These are phyloP conservation scores for Umimayanthus kanabou DNA, from an alignment of 92 coral and sea anemone genomes.

Conservation along the genomic window DNA sequence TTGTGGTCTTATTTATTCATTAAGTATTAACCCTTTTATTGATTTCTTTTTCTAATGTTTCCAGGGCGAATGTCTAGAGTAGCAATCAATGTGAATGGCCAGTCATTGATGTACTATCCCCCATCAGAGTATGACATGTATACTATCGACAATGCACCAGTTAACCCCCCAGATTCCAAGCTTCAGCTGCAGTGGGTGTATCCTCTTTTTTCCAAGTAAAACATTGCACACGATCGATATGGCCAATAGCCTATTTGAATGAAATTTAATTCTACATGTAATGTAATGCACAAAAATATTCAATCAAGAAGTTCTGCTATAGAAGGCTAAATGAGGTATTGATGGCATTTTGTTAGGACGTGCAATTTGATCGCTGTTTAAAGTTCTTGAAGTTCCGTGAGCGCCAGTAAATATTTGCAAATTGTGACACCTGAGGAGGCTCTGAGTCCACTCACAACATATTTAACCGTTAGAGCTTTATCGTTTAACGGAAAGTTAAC, in stretches of 20 bases:
- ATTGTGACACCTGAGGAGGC: no score
- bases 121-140: slow-evolving; percentile 69
- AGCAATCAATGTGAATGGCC: slow-evolving; percentile 74
- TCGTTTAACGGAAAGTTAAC: no score
- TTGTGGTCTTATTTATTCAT: no score
- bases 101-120: slow-evolving; percentile 68
- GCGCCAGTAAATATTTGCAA: no score
- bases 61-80: slow-evolving; percentile 61
- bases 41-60: not conserved
- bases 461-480: no score
- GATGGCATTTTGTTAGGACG: no score
- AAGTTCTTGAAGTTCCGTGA: no score
- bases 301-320: not conserved
- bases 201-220: slow-evolving; percentile 45
- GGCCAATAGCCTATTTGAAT: no score
- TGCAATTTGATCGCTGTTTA: no score
- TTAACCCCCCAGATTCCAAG: slow-evolving; percentile 65
- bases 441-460: no score
- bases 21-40: not conserved
- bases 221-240: not conserved
- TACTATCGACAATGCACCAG: slow-evolving; percentile 51
- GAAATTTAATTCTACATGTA: not conserved
- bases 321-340: not conserved
- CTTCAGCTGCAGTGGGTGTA: slow-evolving; percentile 89
- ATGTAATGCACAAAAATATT: not conserved